phyloP scores from a whole-genome alignment of 2,797 vertebrate genomes.

The Peromyscus nudipes region DNA sequence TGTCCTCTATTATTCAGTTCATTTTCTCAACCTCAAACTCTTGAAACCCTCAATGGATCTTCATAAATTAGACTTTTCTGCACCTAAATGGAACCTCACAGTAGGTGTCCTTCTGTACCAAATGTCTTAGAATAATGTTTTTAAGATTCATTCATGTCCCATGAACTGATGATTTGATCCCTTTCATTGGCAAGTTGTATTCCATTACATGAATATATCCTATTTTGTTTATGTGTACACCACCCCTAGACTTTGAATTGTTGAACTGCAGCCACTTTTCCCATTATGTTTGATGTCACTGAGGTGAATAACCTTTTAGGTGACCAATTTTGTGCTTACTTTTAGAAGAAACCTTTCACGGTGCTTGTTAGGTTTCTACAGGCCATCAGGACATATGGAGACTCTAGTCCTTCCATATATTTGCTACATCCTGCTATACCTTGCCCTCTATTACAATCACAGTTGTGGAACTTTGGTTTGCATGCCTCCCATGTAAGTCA shows the following conservation, averaged over 20 bases:
- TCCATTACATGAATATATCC: not conserved
- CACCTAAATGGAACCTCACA: not conserved
- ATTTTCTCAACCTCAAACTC: not conserved
- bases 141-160: not conserved
- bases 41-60: not conserved
- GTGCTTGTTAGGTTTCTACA: not conserved
- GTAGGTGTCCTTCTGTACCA: not conserved
- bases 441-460: not conserved
- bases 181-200: not conserved
- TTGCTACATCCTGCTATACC: not conserved
- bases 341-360: constrained; percentile 14
- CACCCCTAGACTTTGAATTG: not conserved
- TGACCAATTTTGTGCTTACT: not conserved
- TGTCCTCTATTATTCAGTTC: not conserved
- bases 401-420: not conserved
- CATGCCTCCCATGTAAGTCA: not conserved
- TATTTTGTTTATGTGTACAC: not conserved
- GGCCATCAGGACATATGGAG: not conserved
- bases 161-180: not conserved
- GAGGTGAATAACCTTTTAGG: not conserved
- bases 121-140: not conserved
- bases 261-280: not conserved
- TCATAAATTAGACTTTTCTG: not conserved
- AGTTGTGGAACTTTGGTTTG: not conserved
- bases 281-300: not conserved